Percentiles rank a stretch among this genome's conserved stretches.
phyloP scores from a whole-genome alignment of 2,797 vertebrate species.

The Hyperoplus lanceolatus region DNA sequence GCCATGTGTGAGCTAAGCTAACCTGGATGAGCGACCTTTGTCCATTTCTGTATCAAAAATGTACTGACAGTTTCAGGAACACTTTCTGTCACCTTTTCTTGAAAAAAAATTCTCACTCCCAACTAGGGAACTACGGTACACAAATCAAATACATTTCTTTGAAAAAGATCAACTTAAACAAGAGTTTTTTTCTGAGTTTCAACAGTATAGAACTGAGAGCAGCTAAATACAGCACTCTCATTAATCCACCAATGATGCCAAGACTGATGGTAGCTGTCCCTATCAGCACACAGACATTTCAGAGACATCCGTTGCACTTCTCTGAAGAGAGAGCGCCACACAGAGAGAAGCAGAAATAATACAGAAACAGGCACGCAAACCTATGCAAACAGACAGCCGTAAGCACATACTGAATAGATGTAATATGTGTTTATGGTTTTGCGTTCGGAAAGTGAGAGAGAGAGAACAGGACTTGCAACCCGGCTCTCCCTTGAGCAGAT shows the following conservation, averaged over 20 bases:
- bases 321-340: constrained; percentile 27
- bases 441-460: not conserved
- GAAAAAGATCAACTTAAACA: constrained; percentile 17
- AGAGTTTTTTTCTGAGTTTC: constrained; percentile 4
- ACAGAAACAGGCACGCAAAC: constrained; percentile 1
- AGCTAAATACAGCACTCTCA: constrained; percentile 75
- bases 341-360: not conserved
- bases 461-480: constrained; percentile 12
- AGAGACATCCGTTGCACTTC: constrained; percentile 48
- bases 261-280: constrained; percentile 72
- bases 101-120: not conserved
- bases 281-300: constrained; percentile 62
- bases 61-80: no score
- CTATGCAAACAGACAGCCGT: not conserved
- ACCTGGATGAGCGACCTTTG: no score
- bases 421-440: constrained; percentile 26
- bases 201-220: constrained; percentile 34
- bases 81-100: no score
- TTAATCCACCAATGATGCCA: constrained; percentile 75
- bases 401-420: not conserved
- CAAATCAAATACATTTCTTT: not conserved
- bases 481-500: constrained; percentile 34
- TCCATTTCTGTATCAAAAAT: no score
- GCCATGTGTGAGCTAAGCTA: no score
- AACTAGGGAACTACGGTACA: not conserved